phyloP scores from a whole-genome alignment of 2,797 vertebrate species.

The Amniataba percoides region DNA sequence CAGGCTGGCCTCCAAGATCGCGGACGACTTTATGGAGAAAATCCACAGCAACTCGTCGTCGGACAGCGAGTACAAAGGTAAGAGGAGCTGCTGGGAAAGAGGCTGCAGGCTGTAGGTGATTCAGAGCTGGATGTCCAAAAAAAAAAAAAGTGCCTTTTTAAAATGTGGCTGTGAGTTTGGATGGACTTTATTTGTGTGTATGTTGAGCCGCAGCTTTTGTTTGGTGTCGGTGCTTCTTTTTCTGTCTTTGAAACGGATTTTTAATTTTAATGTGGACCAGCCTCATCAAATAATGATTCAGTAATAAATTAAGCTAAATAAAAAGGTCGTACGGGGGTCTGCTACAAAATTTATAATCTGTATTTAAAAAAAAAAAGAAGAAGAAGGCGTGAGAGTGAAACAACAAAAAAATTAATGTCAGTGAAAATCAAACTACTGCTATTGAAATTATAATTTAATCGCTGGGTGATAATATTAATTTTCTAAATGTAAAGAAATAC shows the following conservation, averaged over 20 bases:
- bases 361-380: not conserved
- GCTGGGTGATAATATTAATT: not conserved
- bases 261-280: not conserved
- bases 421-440: not conserved
- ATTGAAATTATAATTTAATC: not conserved
- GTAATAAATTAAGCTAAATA: not conserved
- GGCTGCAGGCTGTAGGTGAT: not conserved
- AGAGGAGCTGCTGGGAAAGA: constrained; percentile 19
- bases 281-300: not conserved
- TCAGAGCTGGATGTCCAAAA: not conserved
- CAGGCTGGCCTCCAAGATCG: constrained; percentile 88
- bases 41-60: constrained; percentile 93
- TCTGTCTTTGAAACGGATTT: not conserved
- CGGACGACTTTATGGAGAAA: constrained; percentile 96
- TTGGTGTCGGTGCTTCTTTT: not conserved
- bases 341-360: not conserved
- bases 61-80: constrained; percentile 98
- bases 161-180: not conserved
- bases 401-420: not conserved
- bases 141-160: not conserved
- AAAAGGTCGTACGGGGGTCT: not conserved
- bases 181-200: not conserved
- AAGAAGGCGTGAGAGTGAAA: not conserved
- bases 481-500: not conserved
- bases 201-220: not conserved